Percentiles rank a stretch among this genome's conserved stretches.
These are phyloP conservation scores for Myzus persicae DNA, from an alignment of 1,140 invertebrate species.

Conservation along the genomic window DNA sequence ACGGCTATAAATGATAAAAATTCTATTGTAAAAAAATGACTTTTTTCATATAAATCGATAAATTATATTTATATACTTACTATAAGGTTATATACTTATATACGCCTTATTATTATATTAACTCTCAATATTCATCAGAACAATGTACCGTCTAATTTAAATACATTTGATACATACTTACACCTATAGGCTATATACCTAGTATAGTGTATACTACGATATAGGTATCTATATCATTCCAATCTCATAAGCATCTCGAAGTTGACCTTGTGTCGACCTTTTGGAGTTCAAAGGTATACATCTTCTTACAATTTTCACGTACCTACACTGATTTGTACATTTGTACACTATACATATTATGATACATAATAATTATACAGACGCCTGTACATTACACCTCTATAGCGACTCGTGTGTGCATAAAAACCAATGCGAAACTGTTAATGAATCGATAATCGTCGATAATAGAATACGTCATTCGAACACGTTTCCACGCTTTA, in stretches of 20 bases:
- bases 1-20: not conserved
- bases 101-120: no score
- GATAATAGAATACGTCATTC: not conserved
- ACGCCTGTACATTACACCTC: no score
- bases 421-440: not conserved
- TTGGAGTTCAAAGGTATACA: not conserved
- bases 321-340: not conserved
- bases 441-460: not conserved
- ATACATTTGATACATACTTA: not conserved
- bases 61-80: not conserved
- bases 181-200: no score
- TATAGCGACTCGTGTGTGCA: not conserved
- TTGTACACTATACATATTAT: not conserved
- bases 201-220: no score
- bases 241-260: not conserved
- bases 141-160: not conserved
- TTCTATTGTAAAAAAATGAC: not conserved
- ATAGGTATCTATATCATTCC: not conserved
- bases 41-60: no score
- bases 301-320: not conserved
- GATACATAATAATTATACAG: not conserved
- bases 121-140: not conserved
- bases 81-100: not conserved
- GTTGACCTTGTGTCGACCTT: not conserved
- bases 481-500: not conserved